Evolutionary conservation across 2,888 invertebrate species (phyloP).

Genomic region (Parthenolecanium corni): DNA sequence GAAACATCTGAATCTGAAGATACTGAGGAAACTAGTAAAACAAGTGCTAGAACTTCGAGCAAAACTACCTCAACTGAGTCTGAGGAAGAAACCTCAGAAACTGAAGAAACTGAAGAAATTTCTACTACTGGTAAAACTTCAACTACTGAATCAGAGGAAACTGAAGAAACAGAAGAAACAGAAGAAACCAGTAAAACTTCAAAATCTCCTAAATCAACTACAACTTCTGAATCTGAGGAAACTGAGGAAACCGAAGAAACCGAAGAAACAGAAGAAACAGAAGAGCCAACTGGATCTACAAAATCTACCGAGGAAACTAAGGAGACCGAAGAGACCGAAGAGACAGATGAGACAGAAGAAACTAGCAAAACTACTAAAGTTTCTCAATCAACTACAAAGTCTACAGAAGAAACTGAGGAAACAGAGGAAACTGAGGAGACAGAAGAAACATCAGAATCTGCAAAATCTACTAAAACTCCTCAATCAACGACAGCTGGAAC

Average conservation of each 20-base stretch:
- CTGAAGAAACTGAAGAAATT: background rate
- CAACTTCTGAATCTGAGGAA: background rate
- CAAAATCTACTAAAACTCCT: background rate
- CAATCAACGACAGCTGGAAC: background rate
- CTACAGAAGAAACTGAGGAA: background rate
- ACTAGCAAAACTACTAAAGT: background rate
- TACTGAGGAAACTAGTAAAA: too few relatives aligned
- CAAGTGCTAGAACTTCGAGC: background rate
- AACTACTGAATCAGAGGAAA: background rate
- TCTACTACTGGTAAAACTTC: too few relatives aligned
- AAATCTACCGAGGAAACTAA: background rate
- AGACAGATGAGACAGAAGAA: background rate
- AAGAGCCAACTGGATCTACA: background rate
- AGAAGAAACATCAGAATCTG: background rate
- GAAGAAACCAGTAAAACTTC: background rate
- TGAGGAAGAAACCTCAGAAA: background rate
- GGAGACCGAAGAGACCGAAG: background rate
- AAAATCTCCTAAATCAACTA: background rate
- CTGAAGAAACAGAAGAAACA: background rate
- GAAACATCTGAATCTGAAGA: background rate
- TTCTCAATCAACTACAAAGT: background rate
- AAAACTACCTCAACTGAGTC: background rate
- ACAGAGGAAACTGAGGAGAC: slow-evolving; percentile 1
- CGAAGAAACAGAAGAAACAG: background rate
- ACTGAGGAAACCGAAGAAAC: slow-evolving; percentile 1